Percentiles rank a stretch among this genome's conserved stretches.
These are phyloP conservation scores for Octodon degus DNA, from an alignment of 2,113 vertebrate species.

Conservation along the genomic window DNA sequence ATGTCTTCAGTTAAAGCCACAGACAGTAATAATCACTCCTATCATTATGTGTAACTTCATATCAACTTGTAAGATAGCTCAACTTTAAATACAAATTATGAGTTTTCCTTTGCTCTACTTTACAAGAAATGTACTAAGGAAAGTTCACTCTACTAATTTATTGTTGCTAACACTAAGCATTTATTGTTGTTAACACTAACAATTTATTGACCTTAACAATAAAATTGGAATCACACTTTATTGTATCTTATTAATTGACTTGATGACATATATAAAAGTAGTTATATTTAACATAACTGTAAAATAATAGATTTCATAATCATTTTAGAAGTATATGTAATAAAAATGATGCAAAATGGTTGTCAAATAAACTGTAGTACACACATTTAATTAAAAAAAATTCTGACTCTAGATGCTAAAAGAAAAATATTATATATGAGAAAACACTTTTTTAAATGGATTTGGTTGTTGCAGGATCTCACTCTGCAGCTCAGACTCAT, in stretches of 20 bases:
- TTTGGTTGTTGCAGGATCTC: too few species aligned
- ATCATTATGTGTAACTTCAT: not conserved
- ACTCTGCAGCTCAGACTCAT: too few species aligned
- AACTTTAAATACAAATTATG: not conserved
- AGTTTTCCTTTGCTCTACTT: not conserved
- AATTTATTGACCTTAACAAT: not conserved
- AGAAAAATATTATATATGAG: not conserved
- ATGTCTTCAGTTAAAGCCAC: not conserved
- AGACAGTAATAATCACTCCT: not conserved
- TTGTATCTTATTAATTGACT: not conserved
- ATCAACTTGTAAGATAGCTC: not conserved
- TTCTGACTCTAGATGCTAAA: not conserved
- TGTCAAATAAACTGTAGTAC: not conserved
- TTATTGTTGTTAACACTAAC: not conserved
- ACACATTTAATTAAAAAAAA: not conserved
- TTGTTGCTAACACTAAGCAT: not conserved
- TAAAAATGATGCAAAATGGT: not conserved
- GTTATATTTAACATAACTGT: not conserved
- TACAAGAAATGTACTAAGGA: not conserved
- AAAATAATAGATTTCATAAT: not conserved
- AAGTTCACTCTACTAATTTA: not conserved
- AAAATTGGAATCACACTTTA: not conserved
- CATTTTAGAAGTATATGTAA: conserved; percentile 33
- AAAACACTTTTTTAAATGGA: not conserved
- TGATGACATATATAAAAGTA: not conserved